Base-by-base conservation (phyloP, 2,113 vertebrate genomes). In the Vulpes vulpes region DNA sequence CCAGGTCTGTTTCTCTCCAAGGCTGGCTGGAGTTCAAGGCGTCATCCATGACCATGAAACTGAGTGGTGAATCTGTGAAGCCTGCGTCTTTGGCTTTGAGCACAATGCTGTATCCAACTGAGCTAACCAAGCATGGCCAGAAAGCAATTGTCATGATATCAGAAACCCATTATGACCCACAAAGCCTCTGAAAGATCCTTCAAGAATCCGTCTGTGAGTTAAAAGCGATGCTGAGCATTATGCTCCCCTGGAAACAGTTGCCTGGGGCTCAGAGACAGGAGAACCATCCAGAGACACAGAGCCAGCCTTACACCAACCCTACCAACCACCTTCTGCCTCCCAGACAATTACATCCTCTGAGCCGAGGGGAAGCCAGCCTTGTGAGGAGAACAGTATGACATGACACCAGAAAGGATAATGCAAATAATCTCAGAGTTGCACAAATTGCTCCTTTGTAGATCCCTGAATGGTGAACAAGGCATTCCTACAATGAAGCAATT, bases 91-190 rank as follows among this genome's bases (percentile, higher is more conserved):
- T 87, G 90, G 78, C 69, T 96, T 89, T 51, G 30, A 86, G 73
- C 16, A 19, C 2, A 2, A 32, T 23, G 53, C 5, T 67, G 38
- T 76, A 27, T 73, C 85, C 92, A 87, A 30, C 51, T 10, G 71
- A 94, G 81, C 81, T 87, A 89, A 88, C 35, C 43, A 85, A 14
- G 90, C 19, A 1, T 65, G 76, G 87, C 96, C 93, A 91, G 85
- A 69, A 90, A 94, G 71, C 88, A 95, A 85, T 59, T 22, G 74
- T 65, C 93, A 38, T 82, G 11, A 32, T 71, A 95, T 78, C 90
- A 91, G 94, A 95, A 97, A 92, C 84, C 94, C 81, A 69, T 90
- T 85, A 91, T 4, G 51, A 76, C 76, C 90, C 76, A 62, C 0
- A 0, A 62, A 88, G 88, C 53, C 35, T 8, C 82, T 7, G 69